Base-by-base conservation (phyloP, 2,797 vertebrate genomes). In the Periophthalmus magnuspinnatus region DNA sequence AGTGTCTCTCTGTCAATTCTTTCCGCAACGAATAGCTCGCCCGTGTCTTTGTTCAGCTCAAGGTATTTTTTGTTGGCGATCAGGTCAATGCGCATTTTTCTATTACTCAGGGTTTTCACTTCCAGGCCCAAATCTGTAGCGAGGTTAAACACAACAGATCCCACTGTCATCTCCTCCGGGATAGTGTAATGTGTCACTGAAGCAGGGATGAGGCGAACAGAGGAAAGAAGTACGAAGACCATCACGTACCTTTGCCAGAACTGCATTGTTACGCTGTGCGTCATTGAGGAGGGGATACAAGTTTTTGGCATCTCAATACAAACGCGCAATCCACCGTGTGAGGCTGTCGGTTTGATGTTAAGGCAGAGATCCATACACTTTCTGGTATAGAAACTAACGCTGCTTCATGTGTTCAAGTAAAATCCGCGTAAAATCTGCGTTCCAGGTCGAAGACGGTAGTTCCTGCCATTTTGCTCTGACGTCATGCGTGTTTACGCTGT, bases 141-240 rank as follows among this genome's bases (percentile, higher is more conserved):
- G 70, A 94, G 69, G 79, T 91, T 94, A 1, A 90, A 91, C 34
- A 94, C 90, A 16, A 94, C 81, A 0, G 85, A 91, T 0, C 91
- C 90, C 66, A 83, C 86, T 45, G 91, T 89, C 84, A 90, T 85
- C 82, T 95, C 93, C 54, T 94, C 94, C 0, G 82, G 72, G 2
- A 93, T 67, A 4, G 93, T 91, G 75, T 94, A 94, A 36, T 89
- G 92, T 28, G 83, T 89, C 38, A 45, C 60, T 24, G 60, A 63
- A 63, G 60, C 60, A 63, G 38, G 11, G n/a, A 45, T 21, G 17
- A 14, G 38, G 24, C 19, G 21, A 45, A 28, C 1, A 63, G 6
- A 63, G 63, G 36, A 63, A 16, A 63, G 13, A 24, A 63, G 3
- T 22, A 14, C n/a, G 10, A 65, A 9, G 57, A 59, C 57, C 63